Base-by-base conservation (phyloP, 2,797 vertebrate species). In the Protosalanx chinensis region DNA sequence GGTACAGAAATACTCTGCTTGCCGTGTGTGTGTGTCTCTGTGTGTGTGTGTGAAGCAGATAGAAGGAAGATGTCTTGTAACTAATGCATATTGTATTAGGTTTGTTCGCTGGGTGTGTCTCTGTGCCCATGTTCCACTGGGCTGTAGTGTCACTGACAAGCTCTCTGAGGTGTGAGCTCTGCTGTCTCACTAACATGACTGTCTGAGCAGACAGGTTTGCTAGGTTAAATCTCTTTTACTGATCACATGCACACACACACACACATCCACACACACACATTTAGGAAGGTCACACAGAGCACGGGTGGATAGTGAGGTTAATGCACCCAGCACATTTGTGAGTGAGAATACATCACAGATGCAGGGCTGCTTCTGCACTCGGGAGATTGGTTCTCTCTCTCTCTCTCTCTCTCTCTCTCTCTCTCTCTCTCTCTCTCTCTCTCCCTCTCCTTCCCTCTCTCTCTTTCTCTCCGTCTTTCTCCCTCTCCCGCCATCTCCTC, bases 311-410 rank as follows among this genome's bases (percentile, higher is more conserved):
- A 16, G 69, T 35, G 18, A 62, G 18, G 35, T 10, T 64, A 46
- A 35, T 56, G 61, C 23, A 65, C 3, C 63, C 70, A 57, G 74
- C 79, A 78, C 35, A 74, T 32, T 70, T 29, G 18, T 41, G 72
- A 56, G 61, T 41, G 72, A 73, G 49, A 84, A 74, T 75, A 81
- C 81, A 74, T 72, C 49, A 74, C 56, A 32, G 79, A 67, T 69
- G 77, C 83, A 85, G 81, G 83, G 13, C 18, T 83, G 76, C 79
- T 62, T 49, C 71, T 82, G 71, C 79, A 87, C 77, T 87, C 83
- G 79, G 79, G 81, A 87, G 82, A 88, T 84, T 85, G 64, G 51
- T 41, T 20, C 57, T 37, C 79, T 27, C 46, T 23, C 46, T 37
- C 37, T 46, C 60, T 32, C 68, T 49, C 67, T 63, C 37, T 67